Evolutionary conservation across 2,888 invertebrate species (phyloP).

Genomic region (Cheilosia vernalis): DNA sequence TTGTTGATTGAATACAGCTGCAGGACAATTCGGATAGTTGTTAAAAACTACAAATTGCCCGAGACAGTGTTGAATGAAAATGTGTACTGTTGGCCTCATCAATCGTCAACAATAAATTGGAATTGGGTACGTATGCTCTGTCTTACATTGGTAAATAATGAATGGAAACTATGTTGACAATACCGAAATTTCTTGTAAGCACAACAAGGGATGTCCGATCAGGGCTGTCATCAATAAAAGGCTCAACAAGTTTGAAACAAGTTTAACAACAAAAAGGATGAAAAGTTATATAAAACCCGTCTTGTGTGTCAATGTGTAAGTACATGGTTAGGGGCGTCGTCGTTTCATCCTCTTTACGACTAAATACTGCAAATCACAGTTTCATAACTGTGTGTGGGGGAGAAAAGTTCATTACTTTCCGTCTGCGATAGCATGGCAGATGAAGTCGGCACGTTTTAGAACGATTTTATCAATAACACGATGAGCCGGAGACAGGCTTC

Average conservation of each 20-base stretch:
- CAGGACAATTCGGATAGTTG: conserved; percentile 22
- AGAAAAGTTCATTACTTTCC: conserved; percentile 73
- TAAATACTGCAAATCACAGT: conserved; percentile 56
- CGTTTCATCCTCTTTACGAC: conserved; percentile 36
- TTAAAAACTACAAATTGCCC: conserved; percentile 7
- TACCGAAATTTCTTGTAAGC: background rate
- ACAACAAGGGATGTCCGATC: background rate
- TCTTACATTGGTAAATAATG: too few relatives aligned
- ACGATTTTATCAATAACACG: conserved; percentile 71
- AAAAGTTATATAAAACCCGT: conserved; percentile 37
- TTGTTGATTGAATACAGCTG: conserved; percentile 61
- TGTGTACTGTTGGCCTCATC: background rate
- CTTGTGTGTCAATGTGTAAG: background rate
- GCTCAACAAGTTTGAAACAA: conserved; percentile 44
- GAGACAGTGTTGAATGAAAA: conserved; percentile 29
- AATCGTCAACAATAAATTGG: background rate
- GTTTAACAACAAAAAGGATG: conserved; percentile 11
- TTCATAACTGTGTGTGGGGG: conserved; percentile 52
- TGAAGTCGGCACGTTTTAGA: conserved; percentile 68
- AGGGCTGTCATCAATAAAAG: conserved; percentile 37
- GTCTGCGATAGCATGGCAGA: conserved; percentile 61
- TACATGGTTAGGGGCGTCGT: background rate
- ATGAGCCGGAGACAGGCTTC: conserved; percentile 72
- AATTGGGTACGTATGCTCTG: too few relatives aligned
- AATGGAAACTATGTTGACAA: too few relatives aligned